phyloP scores from a whole-genome alignment of 2,888 invertebrate genomes.

The Lasius platythorax region DNA sequence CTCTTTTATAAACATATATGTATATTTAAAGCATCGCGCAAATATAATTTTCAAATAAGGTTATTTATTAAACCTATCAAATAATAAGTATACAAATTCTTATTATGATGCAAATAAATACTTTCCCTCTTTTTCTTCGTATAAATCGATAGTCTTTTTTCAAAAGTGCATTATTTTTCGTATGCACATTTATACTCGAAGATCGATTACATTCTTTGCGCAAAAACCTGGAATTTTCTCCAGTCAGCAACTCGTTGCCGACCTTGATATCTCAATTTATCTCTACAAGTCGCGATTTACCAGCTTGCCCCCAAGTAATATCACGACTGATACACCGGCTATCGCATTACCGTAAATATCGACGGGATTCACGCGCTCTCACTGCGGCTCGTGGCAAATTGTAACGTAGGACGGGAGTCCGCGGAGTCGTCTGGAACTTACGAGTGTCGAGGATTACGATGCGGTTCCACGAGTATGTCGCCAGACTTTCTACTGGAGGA shows the following conservation, averaged over 20 bases:
- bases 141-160: background rate
- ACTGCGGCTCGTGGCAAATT: constrained; percentile 72
- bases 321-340: constrained; percentile 69
- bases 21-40: too few relatives aligned
- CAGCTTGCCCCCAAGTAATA: constrained; percentile 57
- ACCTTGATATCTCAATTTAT: constrained; percentile 38
- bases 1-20: too few relatives aligned
- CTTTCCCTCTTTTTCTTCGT: background rate
- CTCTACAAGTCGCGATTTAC: constrained; percentile 54
- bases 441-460: constrained; percentile 70
- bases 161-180: background rate
- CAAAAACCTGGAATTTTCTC: background rate
- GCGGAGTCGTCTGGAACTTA: constrained; percentile 68
- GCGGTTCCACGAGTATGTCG: constrained; percentile 66
- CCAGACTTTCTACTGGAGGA: background rate
- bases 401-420: constrained; percentile 73
- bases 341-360: constrained; percentile 74
- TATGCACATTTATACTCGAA: background rate
- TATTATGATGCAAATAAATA: background rate
- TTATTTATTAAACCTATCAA: too few relatives aligned
- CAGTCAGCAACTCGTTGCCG: background rate
- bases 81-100: too few relatives aligned
- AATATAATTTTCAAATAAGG: too few relatives aligned
- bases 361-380: constrained; percentile 41
- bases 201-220: background rate